phyloP scores from a whole-genome alignment of 2,888 invertebrate genomes.

The Athalia rosae region DNA sequence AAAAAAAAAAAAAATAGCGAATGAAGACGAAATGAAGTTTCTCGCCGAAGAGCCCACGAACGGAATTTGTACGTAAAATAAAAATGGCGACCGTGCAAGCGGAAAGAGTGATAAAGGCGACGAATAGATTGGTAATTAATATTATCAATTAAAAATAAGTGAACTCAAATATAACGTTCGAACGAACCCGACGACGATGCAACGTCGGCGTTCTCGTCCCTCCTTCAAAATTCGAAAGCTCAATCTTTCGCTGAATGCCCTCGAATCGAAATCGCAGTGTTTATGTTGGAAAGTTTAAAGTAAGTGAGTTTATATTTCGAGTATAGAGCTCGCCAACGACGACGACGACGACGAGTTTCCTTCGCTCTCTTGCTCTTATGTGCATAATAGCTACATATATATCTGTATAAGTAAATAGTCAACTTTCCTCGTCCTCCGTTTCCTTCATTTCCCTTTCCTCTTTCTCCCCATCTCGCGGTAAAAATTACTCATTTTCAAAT shows the following conservation, averaged over 20 bases:
- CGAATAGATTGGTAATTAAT: constrained; percentile 25
- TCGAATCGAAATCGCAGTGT: constrained; percentile 29
- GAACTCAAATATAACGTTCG: constrained; percentile 17
- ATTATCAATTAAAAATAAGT: constrained; percentile 36
- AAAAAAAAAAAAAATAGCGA: neutral
- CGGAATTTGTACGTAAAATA: neutral
- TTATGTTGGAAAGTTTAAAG: constrained; percentile 36
- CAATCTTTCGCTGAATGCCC: neutral
- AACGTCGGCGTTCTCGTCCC: neutral
- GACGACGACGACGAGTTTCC: constrained; percentile 5
- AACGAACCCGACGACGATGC: neutral
- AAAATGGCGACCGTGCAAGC: neutral
- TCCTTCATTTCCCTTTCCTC: neutral
- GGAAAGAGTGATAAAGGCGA: neutral
- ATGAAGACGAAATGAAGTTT: no score
- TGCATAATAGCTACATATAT: neutral
- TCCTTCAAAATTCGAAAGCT: neutral
- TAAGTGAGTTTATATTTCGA: constrained; percentile 26
- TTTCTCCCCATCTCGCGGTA: neutral
- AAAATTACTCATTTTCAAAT: no score
- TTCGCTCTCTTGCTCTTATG: neutral
- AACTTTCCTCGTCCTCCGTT: neutral
- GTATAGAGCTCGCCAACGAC: neutral
- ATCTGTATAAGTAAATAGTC: neutral
- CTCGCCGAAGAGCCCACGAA: neutral